Percentiles rank a stretch among this genome's conserved stretches.
phyloP scores from a whole-genome alignment of 2,888 invertebrate species.

The Polylopha cassiicola region DNA sequence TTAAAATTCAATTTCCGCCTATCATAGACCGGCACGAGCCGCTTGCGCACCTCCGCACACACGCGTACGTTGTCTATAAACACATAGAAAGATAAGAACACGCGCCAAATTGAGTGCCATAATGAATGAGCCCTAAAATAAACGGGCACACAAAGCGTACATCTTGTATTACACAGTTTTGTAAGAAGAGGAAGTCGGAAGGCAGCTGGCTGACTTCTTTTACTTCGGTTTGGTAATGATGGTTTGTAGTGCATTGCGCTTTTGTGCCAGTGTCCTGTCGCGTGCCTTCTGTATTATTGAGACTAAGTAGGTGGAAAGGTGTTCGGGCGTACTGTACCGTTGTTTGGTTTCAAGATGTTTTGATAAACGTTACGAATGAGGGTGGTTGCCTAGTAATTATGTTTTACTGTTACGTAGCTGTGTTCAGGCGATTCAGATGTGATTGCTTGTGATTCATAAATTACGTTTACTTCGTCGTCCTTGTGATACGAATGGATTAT shows the following conservation, averaged over 20 bases:
- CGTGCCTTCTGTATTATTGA: constrained; percentile 60
- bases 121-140: constrained; percentile 72
- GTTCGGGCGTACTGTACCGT: constrained; percentile 58
- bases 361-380: constrained; percentile 38
- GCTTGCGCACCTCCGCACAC: constrained; percentile 34
- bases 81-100: constrained; percentile 65
- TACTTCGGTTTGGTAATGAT: constrained; percentile 65
- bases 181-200: constrained; percentile 71
- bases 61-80: constrained; percentile 35
- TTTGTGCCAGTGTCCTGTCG: constrained; percentile 70
- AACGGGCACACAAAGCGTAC: constrained; percentile 57
- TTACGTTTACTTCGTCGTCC: no score
- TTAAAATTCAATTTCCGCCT: constrained; percentile 32
- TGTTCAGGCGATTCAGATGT: no score
- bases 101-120: constrained; percentile 69
- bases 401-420: no score
- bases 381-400: no score
- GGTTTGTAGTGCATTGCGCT: constrained; percentile 65
- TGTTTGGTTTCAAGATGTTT: constrained; percentile 67
- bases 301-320: constrained; percentile 71
- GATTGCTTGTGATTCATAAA: no score
- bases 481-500: no score
- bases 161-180: constrained; percentile 73
- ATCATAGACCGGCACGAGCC: constrained; percentile 34
- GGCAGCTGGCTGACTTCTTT: constrained; percentile 71